Conservation (phyloP, 2,888 invertebrate species). For the Blastobasis adustella region DNA sequence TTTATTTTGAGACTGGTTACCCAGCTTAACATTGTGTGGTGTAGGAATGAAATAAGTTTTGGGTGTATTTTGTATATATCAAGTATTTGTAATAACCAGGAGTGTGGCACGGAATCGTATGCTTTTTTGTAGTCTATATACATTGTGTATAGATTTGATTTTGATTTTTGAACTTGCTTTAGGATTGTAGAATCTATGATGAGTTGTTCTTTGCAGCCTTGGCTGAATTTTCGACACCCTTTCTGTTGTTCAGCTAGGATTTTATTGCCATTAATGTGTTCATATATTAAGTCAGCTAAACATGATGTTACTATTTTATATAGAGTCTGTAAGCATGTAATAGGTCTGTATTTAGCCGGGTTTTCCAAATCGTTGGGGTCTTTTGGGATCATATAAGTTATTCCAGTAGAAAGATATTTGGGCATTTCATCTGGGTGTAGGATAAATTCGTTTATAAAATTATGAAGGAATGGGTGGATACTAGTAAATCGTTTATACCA, state of each 20-base stretch:
- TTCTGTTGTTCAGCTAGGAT: conserved; percentile 5
- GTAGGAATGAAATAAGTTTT: conserved; percentile 3
- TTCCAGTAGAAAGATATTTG: conserved; percentile 10
- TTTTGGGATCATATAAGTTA: conserved; percentile 16
- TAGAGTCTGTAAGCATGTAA: neutral
- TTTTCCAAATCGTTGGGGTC: neutral
- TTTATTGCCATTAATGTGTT: too few species aligned
- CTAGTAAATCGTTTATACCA: conserved; percentile 16
- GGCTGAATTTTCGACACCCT: conserved; percentile 1
- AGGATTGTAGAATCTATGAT: conserved; percentile 8
- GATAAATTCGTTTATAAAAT: conserved; percentile 10
- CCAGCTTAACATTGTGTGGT: conserved; percentile 11
- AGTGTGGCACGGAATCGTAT: conserved; percentile 19
- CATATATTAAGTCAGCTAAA: conserved; percentile 13
- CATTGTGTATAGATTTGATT: conserved; percentile 11
- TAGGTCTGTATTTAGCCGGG: conserved; percentile 9
- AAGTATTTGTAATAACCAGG: conserved; percentile 16
- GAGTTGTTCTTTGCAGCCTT: conserved; percentile 3
- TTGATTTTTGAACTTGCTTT: conserved; percentile 6
- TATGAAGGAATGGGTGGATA: conserved; percentile 6
- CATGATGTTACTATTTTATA: conserved; percentile 5
- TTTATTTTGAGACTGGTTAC: conserved; percentile 7
- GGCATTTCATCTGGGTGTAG: conserved; percentile 8
- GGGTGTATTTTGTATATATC: conserved; percentile 16
- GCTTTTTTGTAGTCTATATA: conserved; percentile 21